phyloP scores from a whole-genome alignment of 2,113 vertebrate genomes.

The Lethenteron reissneri region DNA sequence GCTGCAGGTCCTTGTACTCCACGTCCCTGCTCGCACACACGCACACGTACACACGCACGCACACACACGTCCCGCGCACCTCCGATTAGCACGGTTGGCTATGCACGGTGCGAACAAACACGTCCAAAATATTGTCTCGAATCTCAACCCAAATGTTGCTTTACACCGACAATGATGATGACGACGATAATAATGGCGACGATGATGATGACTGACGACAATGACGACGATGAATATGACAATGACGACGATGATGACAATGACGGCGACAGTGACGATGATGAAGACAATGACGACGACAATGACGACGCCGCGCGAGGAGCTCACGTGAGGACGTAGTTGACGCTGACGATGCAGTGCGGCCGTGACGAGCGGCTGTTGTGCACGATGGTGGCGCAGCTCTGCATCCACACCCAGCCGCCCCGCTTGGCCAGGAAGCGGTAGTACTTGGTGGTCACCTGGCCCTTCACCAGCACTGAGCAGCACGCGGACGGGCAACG shows the following conservation, averaged over 20 bases:
- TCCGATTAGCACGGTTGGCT: no score
- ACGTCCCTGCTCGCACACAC: constrained; percentile 43
- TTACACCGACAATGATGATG: no score
- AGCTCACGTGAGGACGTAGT: constrained; percentile 97
- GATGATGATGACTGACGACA: no score
- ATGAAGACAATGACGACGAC: no score
- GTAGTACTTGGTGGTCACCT: constrained; percentile 94
- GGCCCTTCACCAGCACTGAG: constrained; percentile 81
- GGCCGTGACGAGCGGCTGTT: constrained; percentile 89
- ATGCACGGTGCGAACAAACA: no score
- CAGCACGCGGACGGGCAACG: not conserved
- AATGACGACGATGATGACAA: not conserved
- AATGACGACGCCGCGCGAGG: not conserved
- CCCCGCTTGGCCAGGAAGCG: constrained; percentile 79
- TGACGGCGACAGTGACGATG: not conserved
- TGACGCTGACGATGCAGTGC: constrained; percentile 94
- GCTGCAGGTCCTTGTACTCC: constrained; percentile 84
- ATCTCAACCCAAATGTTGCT: no score
- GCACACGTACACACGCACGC: no score
- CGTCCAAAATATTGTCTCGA: no score
- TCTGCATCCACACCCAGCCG: constrained; percentile 97
- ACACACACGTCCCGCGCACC: no score
- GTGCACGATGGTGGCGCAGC: constrained; percentile 88
- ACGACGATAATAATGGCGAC: no score
- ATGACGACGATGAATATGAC: no score